Base-by-base conservation (phyloP, 2,888 invertebrate genomes). In the Beris morrisii region DNA sequence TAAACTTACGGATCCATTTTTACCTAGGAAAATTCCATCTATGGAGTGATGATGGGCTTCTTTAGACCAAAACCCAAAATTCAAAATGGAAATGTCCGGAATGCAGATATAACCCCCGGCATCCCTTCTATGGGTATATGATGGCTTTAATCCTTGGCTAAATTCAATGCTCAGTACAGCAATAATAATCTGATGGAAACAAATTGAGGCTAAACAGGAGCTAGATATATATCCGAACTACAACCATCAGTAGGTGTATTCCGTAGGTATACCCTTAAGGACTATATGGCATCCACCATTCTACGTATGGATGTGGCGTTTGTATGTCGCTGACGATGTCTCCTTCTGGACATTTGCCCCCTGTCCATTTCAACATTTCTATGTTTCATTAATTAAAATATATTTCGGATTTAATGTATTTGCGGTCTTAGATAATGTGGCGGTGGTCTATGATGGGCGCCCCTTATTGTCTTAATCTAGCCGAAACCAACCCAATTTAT, bases 121-220 rank as follows among this genome's bases (percentile, higher is more conserved):
- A 61, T 52, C 52, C 50, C 30, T 32, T 48, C 59, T 48, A 59
- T 15, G 31, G 57, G 46, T 59, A 61, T 61, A 38, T 53, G 38
- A 9, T 61, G 38, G 61, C 61, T 50, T 65, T 55, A 68, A 65
- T 65, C 65, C 65, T 65, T 68, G 52, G 61, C 59, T 55, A 56
- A 59, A 46, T 68, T 59, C 58, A 65, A 56, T 65, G 61, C 63
- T 68, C 68, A 55, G 44, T 54, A 58, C 65, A 65, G 68, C 65
- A 68, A 68, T 68, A 61, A 68, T 68, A 65, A 65, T 68, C 68
- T 65, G 65, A 65, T 68, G 68, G 68, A 68, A 68, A 68, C 68
- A 68, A 65, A 68, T 68, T 68, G 65, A 55, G 56, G 61, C 65
- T 65, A 65, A 61, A 61, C 61, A 32, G 38, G 50, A 61, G 50